A percentile compares a stretch with the other conserved stretches of the same genome.
phyloP scores from a whole-genome alignment of 2,113 vertebrate species.

The Hydrochoerus hydrochaeris region DNA sequence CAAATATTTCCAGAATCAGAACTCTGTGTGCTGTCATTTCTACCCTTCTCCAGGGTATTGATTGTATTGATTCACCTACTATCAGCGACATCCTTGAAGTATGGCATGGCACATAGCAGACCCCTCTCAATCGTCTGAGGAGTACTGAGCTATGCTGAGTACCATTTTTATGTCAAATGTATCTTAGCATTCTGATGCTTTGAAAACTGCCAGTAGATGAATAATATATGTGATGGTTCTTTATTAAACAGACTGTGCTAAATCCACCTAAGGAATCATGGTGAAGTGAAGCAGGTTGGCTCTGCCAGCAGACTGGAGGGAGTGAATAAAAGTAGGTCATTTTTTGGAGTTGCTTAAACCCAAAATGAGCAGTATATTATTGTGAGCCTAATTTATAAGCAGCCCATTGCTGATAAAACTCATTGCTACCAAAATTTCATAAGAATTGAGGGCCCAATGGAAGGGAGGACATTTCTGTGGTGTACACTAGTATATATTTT shows the following conservation, averaged over 20 bases:
- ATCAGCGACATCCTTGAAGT: not conserved
- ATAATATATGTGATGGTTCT: not conserved
- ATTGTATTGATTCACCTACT: not conserved
- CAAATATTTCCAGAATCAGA: not conserved
- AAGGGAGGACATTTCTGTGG: not conserved
- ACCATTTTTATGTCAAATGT: not conserved
- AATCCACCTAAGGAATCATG: not conserved
- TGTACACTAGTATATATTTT: not conserved
- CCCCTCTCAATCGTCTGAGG: not conserved
- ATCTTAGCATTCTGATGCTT: not conserved
- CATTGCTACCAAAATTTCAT: not conserved
- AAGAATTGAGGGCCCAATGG: not conserved
- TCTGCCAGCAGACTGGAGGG: not conserved
- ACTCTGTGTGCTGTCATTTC: not conserved
- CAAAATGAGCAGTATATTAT: not conserved
- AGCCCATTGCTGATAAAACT: not conserved
- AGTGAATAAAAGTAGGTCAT: not conserved
- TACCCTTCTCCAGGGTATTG: not conserved
- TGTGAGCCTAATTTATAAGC: not conserved
- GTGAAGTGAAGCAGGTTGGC: not conserved
- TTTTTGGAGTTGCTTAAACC: slow-evolving; percentile 34
- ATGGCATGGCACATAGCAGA: not conserved
- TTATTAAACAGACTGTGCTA: slow-evolving; percentile 2
- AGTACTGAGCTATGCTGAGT: not conserved
- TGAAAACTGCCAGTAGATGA: not conserved